Evolutionary conservation across 1,140 invertebrate species (phyloP).

Genomic region (Phocides pigmalion): DNA sequence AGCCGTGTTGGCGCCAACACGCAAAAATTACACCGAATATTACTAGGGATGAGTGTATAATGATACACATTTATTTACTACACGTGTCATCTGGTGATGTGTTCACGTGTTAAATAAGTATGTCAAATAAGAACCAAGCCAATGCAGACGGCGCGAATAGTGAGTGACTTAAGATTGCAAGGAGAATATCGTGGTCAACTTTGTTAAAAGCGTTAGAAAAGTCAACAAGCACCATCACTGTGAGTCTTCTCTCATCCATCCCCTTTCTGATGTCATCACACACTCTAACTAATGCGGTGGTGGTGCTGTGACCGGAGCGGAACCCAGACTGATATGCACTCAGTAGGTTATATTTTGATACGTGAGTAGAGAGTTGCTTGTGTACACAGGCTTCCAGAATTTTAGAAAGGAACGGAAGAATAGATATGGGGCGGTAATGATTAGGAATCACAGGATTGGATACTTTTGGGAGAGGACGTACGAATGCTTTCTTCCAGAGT

Average conservation of each 20-base stretch:
- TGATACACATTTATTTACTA: neutral
- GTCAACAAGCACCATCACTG: neutral
- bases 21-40: constrained; percentile 17
- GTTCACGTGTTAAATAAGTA: too few species aligned
- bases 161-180: neutral
- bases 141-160: neutral
- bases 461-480: constrained; percentile 26
- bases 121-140: neutral
- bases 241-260: neutral
- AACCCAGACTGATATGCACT: too few species aligned
- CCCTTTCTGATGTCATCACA: neutral
- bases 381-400: too few species aligned
- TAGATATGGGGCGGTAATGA: too few species aligned
- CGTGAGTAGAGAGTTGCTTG: constrained; percentile 14
- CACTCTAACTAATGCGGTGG: too few species aligned
- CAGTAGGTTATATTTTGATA: constrained; percentile 7
- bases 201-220: too few species aligned
- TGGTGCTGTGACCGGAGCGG: neutral
- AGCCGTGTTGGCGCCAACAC: constrained; percentile 19
- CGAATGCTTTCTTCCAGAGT: constrained; percentile 20
- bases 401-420: constrained; percentile 23
- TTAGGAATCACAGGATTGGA: neutral
- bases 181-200: neutral
- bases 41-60: constrained; percentile 1
- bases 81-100: too few species aligned